Percentiles rank a stretch among this genome's conserved stretches.
These are phyloP conservation scores for Phaethon lepturus DNA, from an alignment of 2,113 vertebrate genomes.

Conservation along the genomic window DNA sequence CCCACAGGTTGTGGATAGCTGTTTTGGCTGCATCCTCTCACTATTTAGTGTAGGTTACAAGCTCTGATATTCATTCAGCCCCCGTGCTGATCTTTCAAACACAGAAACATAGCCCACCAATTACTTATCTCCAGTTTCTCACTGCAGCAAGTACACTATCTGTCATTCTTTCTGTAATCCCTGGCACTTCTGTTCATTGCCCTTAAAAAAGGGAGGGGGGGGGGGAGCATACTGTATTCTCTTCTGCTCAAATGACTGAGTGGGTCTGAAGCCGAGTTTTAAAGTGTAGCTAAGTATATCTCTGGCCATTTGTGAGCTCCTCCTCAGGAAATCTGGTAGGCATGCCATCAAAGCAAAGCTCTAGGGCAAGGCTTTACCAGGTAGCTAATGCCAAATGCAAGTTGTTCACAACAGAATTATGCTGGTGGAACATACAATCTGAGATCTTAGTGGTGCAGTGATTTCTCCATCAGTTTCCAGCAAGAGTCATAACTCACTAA, in stretches of 20 bases:
- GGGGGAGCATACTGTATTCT: neutral
- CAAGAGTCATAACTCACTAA: neutral
- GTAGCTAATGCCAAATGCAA: neutral
- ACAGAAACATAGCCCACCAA: neutral
- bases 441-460: neutral
- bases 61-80: neutral
- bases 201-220: neutral
- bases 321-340: neutral
- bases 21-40: neutral
- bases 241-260: neutral
- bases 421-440: neutral
- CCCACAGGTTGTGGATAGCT: neutral
- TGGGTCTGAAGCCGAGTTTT: neutral
- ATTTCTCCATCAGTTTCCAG: neutral
- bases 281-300: neutral
- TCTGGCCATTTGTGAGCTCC: neutral
- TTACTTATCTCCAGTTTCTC: neutral
- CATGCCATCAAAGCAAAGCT: neutral
- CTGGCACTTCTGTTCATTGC: neutral
- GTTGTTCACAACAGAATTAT: neutral
- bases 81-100: neutral
- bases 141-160: neutral
- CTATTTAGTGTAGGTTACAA: neutral
- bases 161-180: neutral
- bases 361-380: neutral